Base-by-base conservation (phyloP, 2,113 vertebrate genomes). In the Tichodroma muraria region DNA sequence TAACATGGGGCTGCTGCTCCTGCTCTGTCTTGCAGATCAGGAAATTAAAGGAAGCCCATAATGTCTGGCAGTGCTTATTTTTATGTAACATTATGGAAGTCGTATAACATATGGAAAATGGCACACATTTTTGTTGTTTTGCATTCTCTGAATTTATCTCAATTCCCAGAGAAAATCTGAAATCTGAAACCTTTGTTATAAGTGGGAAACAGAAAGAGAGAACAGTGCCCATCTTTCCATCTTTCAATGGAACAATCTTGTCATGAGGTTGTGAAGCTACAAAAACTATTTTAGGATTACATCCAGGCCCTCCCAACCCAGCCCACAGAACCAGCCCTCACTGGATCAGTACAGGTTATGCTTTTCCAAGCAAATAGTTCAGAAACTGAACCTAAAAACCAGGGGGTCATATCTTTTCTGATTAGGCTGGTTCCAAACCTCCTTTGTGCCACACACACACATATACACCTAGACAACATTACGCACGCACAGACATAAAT, bases 201-300 rank as follows among this genome's bases (percentile, higher is more conserved):
- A 45, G 49, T 90, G 71, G 89, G 87, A 95, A 95, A 71, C 40
- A 77, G 37, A 93, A 89, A 85, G 64, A n/a, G 22, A 89, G 77
- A 90, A 56, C 31, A 73, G 37, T 45, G 75, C 27, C 49, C 52
- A 50, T 54, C 80, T 75, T 87, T 93, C 73, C 27, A 8, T 44
- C 80, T 89, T 93, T 69, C 65, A 56, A 21, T n/a, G 66, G 87
- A 94, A 92, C 35, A 94, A 97, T 38, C 78, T 76, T 65, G 93
- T 94, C 70, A 90, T 65, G 70, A 90, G 69, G 63, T 65, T 77
- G 60, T 65, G 45, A 86, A 79, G 66, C 80, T 89, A 84, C 78
- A 96, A 92, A 79, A 86, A 60, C 70, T 89, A 92, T 95, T 93
- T 94, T 85, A 83, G 76, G 88, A 93, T 70, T 59, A 64, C 86